phyloP scores from a whole-genome alignment of 2,888 invertebrate genomes.

The Drosophila mulleri region DNA sequence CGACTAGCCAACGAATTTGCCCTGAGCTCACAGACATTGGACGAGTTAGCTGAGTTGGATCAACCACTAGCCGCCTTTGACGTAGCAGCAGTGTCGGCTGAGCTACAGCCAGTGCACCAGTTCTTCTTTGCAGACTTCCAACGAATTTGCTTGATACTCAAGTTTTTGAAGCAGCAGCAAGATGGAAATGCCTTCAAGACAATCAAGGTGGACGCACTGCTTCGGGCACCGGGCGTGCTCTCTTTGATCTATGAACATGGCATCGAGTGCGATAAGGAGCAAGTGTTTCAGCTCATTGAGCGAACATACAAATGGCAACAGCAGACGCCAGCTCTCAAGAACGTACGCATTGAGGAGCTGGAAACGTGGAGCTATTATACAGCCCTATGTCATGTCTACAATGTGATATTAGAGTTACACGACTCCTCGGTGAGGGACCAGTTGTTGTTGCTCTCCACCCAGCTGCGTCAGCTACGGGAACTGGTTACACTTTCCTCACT shows the following conservation, averaged over 20 bases:
- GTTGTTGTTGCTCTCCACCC: slow-evolving; percentile 69
- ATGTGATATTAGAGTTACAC: slow-evolving; percentile 72
- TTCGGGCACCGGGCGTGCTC: slow-evolving; percentile 67
- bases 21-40: slow-evolving; percentile 64
- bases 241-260: slow-evolving; percentile 70
- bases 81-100: slow-evolving; percentile 45
- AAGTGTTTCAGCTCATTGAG: slow-evolving; percentile 72
- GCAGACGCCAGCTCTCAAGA: slow-evolving; percentile 63
- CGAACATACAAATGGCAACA: slow-evolving; percentile 75
- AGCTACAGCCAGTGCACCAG: slow-evolving; percentile 76
- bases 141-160: slow-evolving; percentile 67
- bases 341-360: slow-evolving; percentile 71
- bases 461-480: slow-evolving; percentile 79
- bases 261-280: slow-evolving; percentile 70
- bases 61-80: slow-evolving; percentile 68
- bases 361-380: slow-evolving; percentile 80
- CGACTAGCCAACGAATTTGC: slow-evolving; percentile 81
- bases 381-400: slow-evolving; percentile 75
- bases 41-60: slow-evolving; percentile 72
- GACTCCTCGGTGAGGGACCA: slow-evolving; percentile 56
- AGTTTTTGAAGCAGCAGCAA: slow-evolving; percentile 70
- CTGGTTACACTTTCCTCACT: slow-evolving; percentile 76
- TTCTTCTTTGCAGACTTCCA: slow-evolving; percentile 82
- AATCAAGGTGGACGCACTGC: slow-evolving; percentile 68
- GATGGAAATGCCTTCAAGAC: slow-evolving; percentile 45